phyloP scores from a whole-genome alignment of 2,113 vertebrate genomes.

The Phylloscopus trochiloides region DNA sequence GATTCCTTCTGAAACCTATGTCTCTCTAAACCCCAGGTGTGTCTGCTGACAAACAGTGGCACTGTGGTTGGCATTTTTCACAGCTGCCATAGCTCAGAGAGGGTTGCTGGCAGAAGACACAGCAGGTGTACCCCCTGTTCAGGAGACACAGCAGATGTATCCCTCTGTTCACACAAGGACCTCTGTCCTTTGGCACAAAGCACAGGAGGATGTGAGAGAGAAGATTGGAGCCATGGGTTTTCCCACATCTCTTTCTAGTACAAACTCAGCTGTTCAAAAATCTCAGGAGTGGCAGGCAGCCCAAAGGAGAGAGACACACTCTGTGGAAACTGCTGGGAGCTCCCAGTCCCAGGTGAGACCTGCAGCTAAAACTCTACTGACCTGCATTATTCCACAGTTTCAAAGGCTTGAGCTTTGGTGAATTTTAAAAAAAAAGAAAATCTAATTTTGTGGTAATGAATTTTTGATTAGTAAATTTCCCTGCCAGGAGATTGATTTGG shows the following conservation, averaged over 20 bases:
- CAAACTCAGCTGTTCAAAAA: neutral
- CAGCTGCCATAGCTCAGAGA: neutral
- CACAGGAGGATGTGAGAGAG: neutral
- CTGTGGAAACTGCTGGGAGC: neutral
- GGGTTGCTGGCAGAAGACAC: neutral
- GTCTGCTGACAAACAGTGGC: neutral
- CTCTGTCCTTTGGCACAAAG: neutral
- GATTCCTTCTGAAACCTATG: neutral
- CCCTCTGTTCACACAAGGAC: neutral
- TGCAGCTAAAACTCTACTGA: neutral
- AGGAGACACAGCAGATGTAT: neutral
- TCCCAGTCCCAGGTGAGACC: neutral
- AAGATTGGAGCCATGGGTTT: neutral
- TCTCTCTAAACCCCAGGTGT: neutral
- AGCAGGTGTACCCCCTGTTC: accelerated
- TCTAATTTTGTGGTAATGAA: neutral
- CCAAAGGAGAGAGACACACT: neutral
- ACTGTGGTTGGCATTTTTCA: neutral
- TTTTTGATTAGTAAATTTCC: neutral
- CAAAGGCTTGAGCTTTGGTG: neutral
- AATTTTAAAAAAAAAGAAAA: neutral
- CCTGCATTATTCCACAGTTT: neutral
- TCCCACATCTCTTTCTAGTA: neutral
- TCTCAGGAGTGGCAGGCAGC: neutral
- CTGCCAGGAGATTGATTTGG: neutral